Evolutionary conservation across 2,797 vertebrate genomes (phyloP), one percentile per base, ranked within the genome.

Genomic region (Lacerta agilis): DNA sequence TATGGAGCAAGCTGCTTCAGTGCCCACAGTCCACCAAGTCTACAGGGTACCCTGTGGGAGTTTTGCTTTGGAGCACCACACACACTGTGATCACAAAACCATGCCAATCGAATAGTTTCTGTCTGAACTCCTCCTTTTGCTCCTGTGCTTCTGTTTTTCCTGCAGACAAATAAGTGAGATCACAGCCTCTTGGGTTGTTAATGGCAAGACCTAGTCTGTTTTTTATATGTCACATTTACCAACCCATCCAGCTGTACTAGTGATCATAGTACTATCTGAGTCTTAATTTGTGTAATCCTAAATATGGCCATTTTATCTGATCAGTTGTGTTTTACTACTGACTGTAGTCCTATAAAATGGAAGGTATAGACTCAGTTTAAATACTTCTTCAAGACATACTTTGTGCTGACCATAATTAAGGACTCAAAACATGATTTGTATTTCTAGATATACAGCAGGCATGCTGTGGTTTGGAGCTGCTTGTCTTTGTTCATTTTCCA

Each of bases 111-210:
- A 0, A 0, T 4, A 25, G 43, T 41, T 85, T 5, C 43, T 7
- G 36, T 61, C 66, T 82, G 18, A 79, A 45, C 38, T 15, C 45
- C n/a, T 82, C 58, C 0, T 1, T 64, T 87, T 78, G 72, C 45
- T 69, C 7, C 25, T 33, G 7, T 71, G 4, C 43, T 17, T 25
- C 33, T 75, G 15, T 61, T 86, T 11, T 33, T 76, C 55, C 82
- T 83, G 64, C n/a, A 66, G 73, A 78, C 0, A 0, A 15, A 71
- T 10, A 66, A 88, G 55, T 91, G 36, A 90, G 91, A 92, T 82
- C 85, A 79, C 33, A 86, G 88, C 87, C 92, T 94, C 86, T 78
- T 43, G 69, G 17, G 25, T 81, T 73, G 15, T 55, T 25, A 73
- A 87, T 29, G 64, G 69, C 6, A 61, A 61, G 29, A 66, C 64